Base-by-base conservation (phyloP, 2,113 vertebrate genomes). In the Cebus imitator region DNA sequence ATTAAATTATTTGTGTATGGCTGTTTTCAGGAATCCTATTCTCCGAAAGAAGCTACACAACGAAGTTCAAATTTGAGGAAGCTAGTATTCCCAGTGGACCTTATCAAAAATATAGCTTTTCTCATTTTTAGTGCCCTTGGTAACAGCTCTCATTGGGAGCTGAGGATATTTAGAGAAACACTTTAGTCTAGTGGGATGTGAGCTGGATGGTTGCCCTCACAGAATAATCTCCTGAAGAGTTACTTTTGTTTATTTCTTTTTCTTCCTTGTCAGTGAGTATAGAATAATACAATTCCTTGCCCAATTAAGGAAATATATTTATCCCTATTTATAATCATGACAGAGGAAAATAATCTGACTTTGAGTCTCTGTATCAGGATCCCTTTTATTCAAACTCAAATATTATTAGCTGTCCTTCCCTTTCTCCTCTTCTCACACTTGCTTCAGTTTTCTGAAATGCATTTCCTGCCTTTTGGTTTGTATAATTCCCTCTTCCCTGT, bases 31-130 rank as follows among this genome's bases (percentile, higher is more conserved):
- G 70, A 84, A 64, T 82, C 43, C 32, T 2, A 45, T 80, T 87
- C 45, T 92, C n/a, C 17, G 70, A 73, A 91, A 73, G 73, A 66
- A 9, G 8, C 18, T 45, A 61, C 3, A 45, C 8, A 50, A 64
- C 8, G 37, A 93, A 79, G 11, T 91, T 87, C 23, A 72, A 6
- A 95, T 93, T 83, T 95, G 91, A 68, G 45, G 40, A 95, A 21
- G 7, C 8, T 48, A 40, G 6, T 84, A 40, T 58, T 3, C 75
- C 55, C 90, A 37, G 20, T 52, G 57, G 40, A 58, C 27, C 50
- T 76, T 27, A 95, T 90, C 37, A 90, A 81, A 97, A 90, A 20
- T n/a, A 13, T 8, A 80, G 30, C 6, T 27, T 91, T 83, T 90
- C 16, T 76, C 61, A 90, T 86, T 89, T 84, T 48, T 1, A 23